A percentile compares a stretch with the other conserved stretches of the same genome.
phyloP scores from a whole-genome alignment of 1,140 invertebrate species.

The Pissodes strobi region DNA sequence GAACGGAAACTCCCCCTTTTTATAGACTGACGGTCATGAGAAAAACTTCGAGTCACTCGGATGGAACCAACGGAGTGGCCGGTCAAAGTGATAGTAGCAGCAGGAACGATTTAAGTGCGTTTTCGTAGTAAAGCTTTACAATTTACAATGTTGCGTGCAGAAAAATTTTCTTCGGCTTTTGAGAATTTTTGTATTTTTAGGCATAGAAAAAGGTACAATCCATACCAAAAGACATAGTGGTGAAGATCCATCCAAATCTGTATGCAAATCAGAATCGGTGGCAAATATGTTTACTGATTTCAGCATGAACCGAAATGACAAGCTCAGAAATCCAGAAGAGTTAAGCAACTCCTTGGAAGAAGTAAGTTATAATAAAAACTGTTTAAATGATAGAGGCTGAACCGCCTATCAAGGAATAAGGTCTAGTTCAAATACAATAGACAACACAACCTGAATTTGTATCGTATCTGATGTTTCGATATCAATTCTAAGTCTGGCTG shows the following conservation, averaged over 20 bases:
- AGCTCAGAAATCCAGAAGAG: constrained; percentile 48
- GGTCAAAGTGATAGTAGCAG: constrained; percentile 59
- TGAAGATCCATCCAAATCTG: constrained; percentile 80
- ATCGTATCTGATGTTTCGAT: too few relatives aligned
- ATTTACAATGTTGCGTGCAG: background rate
- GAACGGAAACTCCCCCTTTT: constrained; percentile 96
- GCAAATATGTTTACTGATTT: constrained; percentile 48
- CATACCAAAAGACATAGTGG: constrained; percentile 95
- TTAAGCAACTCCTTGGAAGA: constrained; percentile 49
- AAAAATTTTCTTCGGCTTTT: too few relatives aligned
- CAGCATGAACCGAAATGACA: constrained; percentile 38
- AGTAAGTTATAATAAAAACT: constrained; percentile 27
- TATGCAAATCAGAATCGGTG: constrained; percentile 44
- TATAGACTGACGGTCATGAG: constrained; percentile 90
- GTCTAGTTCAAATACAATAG: too few relatives aligned
- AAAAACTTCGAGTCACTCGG: constrained; percentile 86
- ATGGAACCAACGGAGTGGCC: constrained; percentile 60
- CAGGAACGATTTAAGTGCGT: constrained; percentile 53
- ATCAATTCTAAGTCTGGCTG: too few relatives aligned
- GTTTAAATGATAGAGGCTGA: background rate
- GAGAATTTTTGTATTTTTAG: constrained; percentile 35
- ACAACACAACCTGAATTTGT: too few relatives aligned
- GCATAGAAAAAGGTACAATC: constrained; percentile 89
- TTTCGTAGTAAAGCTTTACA: background rate
- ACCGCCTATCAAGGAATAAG: background rate